A percentile compares a stretch with the other conserved stretches of the same genome.
phyloP scores from a whole-genome alignment of 2,888 invertebrate genomes.

The Mimas tiliae region DNA sequence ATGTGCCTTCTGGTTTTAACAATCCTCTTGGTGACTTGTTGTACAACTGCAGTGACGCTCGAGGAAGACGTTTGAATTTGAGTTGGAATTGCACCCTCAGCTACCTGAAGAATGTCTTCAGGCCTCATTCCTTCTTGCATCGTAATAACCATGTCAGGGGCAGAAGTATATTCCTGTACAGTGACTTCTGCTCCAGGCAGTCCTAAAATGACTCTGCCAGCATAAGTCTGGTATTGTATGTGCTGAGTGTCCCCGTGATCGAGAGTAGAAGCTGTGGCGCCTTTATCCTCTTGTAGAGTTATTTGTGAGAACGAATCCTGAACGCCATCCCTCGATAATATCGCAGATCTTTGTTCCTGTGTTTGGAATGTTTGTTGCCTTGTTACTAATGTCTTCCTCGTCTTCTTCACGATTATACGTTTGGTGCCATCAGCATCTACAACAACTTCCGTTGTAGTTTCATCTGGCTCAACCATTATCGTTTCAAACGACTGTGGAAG shows the following conservation, averaged over 20 bases:
- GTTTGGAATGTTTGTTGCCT: conserved; percentile 87
- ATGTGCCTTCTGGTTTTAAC: conserved; percentile 90
- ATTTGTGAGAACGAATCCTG: conserved; percentile 88
- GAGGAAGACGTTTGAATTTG: conserved; percentile 87
- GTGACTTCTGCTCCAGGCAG: conserved; percentile 86
- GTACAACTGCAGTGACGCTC: conserved; percentile 91
- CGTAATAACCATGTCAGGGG: conserved; percentile 85
- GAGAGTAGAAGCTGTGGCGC: conserved; percentile 82
- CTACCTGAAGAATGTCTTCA: conserved; percentile 72
- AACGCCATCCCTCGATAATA: conserved; percentile 83
- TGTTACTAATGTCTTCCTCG: conserved; percentile 87
- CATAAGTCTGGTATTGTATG: conserved; percentile 86
- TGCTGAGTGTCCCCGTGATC: conserved; percentile 87
- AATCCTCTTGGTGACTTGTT: conserved; percentile 92
- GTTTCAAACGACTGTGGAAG: conserved; percentile 92
- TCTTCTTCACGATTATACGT: conserved; percentile 90
- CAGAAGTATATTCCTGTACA: conserved; percentile 87
- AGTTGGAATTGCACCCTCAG: conserved; percentile 67
- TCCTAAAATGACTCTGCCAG: conserved; percentile 86
- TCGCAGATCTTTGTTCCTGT: conserved; percentile 83
- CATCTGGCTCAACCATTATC: conserved; percentile 91
- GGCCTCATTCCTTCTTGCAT: conserved; percentile 84
- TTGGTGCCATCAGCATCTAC: conserved; percentile 92
- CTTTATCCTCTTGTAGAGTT: conserved; percentile 87
- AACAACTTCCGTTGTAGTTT: conserved; percentile 92